Conservation (phyloP, 2,888 invertebrate genomes). For the Habroteleia sp. region DNA sequence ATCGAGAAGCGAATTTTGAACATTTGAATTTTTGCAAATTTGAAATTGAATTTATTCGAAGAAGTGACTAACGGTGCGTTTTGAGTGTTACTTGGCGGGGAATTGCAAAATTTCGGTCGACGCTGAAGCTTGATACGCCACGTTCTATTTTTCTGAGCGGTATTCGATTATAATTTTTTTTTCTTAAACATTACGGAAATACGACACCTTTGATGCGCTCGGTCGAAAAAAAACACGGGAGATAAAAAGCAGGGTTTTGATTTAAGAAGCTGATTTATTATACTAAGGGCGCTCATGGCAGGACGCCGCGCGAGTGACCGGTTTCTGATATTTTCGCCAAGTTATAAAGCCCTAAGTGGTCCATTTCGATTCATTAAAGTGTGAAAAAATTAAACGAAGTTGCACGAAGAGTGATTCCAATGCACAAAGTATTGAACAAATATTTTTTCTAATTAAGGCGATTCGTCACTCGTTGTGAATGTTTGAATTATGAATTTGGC, state of each 20-base stretch:
- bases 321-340: constrained; percentile 57
- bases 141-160: constrained; percentile 44
- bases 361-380: constrained; percentile 38
- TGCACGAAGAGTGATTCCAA: not conserved
- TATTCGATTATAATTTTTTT: constrained; percentile 35
- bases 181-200: constrained; percentile 54
- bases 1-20: too few relatives aligned
- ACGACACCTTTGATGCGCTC: constrained; percentile 61
- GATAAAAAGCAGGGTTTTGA: constrained; percentile 53
- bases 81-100: too few relatives aligned
- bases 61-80: too few relatives aligned
- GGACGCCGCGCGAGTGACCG: constrained; percentile 48
- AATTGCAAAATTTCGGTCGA: too few relatives aligned
- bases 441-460: constrained; percentile 7
- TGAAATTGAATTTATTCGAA: too few relatives aligned
- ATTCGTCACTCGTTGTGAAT: too few relatives aligned
- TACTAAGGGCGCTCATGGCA: constrained; percentile 35
- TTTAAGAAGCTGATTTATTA: constrained; percentile 64
- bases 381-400: constrained; percentile 46
- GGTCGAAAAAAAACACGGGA: constrained; percentile 29
- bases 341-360: constrained; percentile 45
- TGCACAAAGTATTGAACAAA: constrained; percentile 1
- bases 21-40: too few relatives aligned
- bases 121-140: constrained; percentile 36
- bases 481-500: too few relatives aligned